Conservation (phyloP, 1,140 invertebrate genomes). For the Adelges cooleyi region DNA sequence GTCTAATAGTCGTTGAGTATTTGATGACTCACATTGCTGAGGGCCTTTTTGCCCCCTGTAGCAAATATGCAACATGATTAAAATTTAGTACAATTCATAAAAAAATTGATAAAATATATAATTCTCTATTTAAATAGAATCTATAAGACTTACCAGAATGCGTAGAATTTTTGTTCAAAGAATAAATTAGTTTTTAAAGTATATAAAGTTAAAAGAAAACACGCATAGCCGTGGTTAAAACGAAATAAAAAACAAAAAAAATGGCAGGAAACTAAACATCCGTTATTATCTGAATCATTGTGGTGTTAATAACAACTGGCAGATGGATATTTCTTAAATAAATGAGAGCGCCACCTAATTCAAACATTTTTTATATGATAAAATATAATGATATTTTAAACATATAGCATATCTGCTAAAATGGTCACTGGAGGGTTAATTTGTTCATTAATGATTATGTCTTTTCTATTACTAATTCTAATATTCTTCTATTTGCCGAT, state of each 20-base stretch:
- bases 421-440: too few species aligned
- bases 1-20: neutral
- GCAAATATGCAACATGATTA: slow-evolving; percentile 7
- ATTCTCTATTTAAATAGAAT: too few species aligned
- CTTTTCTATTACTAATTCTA: neutral
- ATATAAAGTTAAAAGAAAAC: neutral
- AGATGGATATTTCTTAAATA: too few species aligned
- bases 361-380: too few species aligned
- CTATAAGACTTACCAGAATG: neutral
- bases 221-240: neutral
- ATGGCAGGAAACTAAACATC: neutral
- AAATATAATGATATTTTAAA: too few species aligned
- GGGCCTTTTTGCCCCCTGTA: too few species aligned
- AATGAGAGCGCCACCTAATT: too few species aligned
- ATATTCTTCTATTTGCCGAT: neutral
- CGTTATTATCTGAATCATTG: neutral
- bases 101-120: slow-evolving; percentile 4
- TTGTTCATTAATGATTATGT: too few species aligned
- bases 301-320: too few species aligned
- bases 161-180: neutral
- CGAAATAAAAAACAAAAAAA: neutral
- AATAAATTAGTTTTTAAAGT: neutral
- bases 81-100: slow-evolving; percentile 8
- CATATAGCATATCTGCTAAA: too few species aligned
- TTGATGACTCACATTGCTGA: neutral